Base-by-base conservation (phyloP, 2,888 invertebrate genomes). In the Trachelus iudaicus region DNA sequence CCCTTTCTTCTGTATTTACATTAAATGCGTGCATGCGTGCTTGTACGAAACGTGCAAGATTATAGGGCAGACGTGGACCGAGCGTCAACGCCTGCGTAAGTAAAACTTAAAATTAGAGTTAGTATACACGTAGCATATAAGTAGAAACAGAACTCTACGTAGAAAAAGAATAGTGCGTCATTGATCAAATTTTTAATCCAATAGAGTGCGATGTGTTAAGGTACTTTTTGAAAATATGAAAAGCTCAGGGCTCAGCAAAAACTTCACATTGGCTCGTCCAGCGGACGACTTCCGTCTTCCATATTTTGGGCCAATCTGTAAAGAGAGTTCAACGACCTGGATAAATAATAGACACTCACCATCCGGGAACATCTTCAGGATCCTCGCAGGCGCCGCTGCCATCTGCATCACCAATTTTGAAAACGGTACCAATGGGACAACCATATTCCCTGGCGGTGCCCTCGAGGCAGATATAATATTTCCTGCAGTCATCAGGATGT, bases 301-400 rank as follows among this genome's bases (percentile, higher is more conserved):
- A 23, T 23, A 56, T 23, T 56, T 23, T 23, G 56, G 56, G 56
- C 56, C 23, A 56, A 56, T 56, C 23, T 56, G 56, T 23, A 56
- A 56, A 56, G 2, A 56, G 56, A 56, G 56, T 56, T 56, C 56
- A 23, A 23, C 23, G 56, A 23, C 23, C 15, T 56, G 1, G 23
- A 9, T 56, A 56, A 86, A 23, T 56, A 23, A 86, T 88, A 88
- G 86, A 87, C 80, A 94, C 97, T 96, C 92, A 97, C 97, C 98
- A 98, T 94, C 98, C 98, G 92, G 96, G 97, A 93, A 98, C 98
- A 92, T 97, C 97, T 93, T 97, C 97, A 85, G 98, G 98, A 91
- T 98, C 98, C 92, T 97, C 97, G 92, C 98, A 98, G 94, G 97
- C 97, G 85, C 98, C 97, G 86, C 96, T 95, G 89, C 97, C 98